Percentiles rank a stretch among this genome's conserved stretches.
Evolutionary conservation across 1,140 invertebrate genomes (phyloP).

Genomic region (Solenopsis invicta): DNA sequence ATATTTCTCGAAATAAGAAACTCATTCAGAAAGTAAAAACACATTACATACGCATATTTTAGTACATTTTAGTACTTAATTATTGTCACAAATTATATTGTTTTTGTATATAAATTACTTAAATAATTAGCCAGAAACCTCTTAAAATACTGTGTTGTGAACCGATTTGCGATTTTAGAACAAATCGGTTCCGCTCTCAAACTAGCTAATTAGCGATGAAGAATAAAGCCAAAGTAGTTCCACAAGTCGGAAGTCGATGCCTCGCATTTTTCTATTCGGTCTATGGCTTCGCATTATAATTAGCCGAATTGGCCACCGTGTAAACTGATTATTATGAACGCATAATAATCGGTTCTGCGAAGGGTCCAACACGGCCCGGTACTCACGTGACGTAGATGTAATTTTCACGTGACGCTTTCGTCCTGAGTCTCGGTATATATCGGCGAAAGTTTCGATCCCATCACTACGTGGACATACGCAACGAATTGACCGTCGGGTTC

Average conservation of each 20-base stretch:
- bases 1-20: too few species aligned
- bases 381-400: background rate
- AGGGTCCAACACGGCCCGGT: background rate
- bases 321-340: background rate
- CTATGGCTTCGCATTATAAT: background rate
- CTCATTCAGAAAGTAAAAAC: too few species aligned
- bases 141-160: too few species aligned
- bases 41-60: too few species aligned
- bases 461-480: conserved; percentile 10
- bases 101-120: too few species aligned
- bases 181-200: background rate
- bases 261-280: background rate
- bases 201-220: conserved; percentile 1
- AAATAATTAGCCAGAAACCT: too few species aligned
- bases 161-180: background rate
- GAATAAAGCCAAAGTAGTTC: background rate
- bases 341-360: background rate
- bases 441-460: conserved; percentile 47
- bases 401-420: conserved; percentile 14
- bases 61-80: too few species aligned
- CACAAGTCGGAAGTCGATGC: background rate
- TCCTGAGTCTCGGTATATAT: background rate
- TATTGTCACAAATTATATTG: too few species aligned
- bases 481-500: background rate
- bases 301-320: background rate